A percentile compares a stretch with the other conserved stretches of the same genome.
phyloP scores from a whole-genome alignment of 1,140 invertebrate genomes.

The Bactericera cockerelli region DNA sequence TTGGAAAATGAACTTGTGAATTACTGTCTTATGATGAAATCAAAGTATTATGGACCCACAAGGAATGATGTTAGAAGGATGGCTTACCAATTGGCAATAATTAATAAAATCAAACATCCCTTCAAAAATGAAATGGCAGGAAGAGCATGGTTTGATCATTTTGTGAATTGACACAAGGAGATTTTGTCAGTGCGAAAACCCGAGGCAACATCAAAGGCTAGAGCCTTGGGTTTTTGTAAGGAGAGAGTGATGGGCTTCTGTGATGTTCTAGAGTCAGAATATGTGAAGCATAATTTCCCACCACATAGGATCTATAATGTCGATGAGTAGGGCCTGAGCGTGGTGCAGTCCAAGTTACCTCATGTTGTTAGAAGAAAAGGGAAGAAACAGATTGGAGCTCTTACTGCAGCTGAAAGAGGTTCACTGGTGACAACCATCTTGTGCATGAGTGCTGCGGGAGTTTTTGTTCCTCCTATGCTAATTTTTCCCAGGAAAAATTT shows the following conservation, averaged over 20 bases:
- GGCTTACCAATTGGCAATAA: conserved; percentile 12
- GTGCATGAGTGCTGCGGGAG: conserved; percentile 26
- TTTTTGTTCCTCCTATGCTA: conserved; percentile 27
- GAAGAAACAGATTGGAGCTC: conserved; percentile 21
- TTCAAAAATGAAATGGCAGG: conserved; percentile 27
- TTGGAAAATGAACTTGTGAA: conserved; percentile 12
- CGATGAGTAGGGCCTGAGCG: too few species aligned
- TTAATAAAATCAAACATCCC: conserved; percentile 12
- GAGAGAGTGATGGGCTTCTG: conserved; percentile 24
- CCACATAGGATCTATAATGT: conserved; percentile 21
- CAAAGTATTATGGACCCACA: conserved; percentile 13
- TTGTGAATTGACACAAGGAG: conserved; percentile 29
- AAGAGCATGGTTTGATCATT: conserved; percentile 29
- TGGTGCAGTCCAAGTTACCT: too few species aligned
- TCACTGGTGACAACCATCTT: conserved; percentile 20
- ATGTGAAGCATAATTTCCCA: conserved; percentile 20
- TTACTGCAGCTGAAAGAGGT: conserved; percentile 24
- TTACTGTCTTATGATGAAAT: conserved; percentile 14
- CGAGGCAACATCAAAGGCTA: conserved; percentile 29
- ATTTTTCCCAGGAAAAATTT: conserved; percentile 28
- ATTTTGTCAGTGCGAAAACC: conserved; percentile 26
- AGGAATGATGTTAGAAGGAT: conserved; percentile 9
- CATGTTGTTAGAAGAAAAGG: conserved; percentile 23
- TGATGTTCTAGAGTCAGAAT: conserved; percentile 7
- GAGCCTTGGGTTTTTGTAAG: conserved; percentile 28